Evolutionary conservation across 2,888 invertebrate species (phyloP).

Genomic region (Apotomis capreana): DNA sequence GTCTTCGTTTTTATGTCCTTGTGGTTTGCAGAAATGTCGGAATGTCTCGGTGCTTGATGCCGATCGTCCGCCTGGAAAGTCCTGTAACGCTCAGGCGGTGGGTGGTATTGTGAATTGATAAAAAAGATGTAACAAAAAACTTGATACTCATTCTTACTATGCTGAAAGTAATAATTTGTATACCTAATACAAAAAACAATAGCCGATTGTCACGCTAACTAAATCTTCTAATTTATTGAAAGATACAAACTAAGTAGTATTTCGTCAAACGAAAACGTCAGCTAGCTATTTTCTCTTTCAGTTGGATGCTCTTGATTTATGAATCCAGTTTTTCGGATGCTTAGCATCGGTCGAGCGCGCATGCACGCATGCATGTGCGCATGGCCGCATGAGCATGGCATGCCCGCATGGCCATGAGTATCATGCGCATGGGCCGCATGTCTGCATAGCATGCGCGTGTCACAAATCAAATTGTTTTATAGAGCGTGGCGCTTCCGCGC

Average conservation of each 20-base stretch:
- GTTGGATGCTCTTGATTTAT: conserved; percentile 37
- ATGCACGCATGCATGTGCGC: conserved; percentile 36
- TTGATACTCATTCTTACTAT: no score
- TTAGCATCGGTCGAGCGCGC: conserved; percentile 44
- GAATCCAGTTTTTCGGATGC: conserved; percentile 47
- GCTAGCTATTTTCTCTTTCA: conserved; percentile 25
- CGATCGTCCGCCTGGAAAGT: conserved; percentile 8
- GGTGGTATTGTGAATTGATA: no score
- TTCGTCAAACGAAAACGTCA: conserved; percentile 10
- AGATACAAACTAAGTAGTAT: background rate
- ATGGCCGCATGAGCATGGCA: conserved; percentile 17
- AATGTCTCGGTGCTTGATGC: conserved; percentile 15
- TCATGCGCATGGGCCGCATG: conserved; percentile 23
- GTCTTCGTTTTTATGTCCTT: conserved; percentile 45
- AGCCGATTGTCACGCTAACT: no score
- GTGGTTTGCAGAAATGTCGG: conserved; percentile 37
- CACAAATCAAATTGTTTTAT: conserved; percentile 14
- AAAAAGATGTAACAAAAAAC: no score
- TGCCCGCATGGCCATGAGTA: conserved; percentile 7
- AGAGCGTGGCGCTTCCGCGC: conserved; percentile 28
- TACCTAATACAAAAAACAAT: no score
- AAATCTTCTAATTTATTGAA: background rate
- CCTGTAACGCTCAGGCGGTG: background rate
- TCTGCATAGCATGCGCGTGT: conserved; percentile 8
- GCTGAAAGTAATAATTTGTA: no score